Evolutionary conservation across 2,797 vertebrate genomes (phyloP), one percentile per base, ranked within the genome.

Genomic region (Antrozous pallidus): DNA sequence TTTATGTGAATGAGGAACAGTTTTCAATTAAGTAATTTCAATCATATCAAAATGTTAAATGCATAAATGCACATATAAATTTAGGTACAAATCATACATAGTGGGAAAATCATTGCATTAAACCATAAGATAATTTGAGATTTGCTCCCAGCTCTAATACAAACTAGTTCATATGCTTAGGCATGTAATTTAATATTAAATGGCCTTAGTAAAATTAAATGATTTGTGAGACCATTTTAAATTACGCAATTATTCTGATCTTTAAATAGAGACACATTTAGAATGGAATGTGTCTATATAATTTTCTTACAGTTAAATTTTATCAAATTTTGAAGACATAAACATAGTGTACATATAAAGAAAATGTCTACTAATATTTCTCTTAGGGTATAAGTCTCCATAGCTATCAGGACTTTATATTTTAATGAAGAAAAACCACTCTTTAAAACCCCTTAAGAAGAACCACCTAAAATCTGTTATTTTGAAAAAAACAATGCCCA

Each of bases 201-300:
- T 93, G 26, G 12, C 12, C 33, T 83, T 74, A 81, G 70, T 90
- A 95, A 94, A 94, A 93, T 90, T 85, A 94, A 95, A 93, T 91
- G 71, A 91, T 70, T 94, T 95, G 87, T 87, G 80, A 95, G 40
- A 65, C 40, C 31, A 11, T 51, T 96, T 96, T 85, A 88, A 94
- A 92, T 94, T 92, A 92, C 71, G 26, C 49, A 95, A 82, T 95
- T 93, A 93, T 95, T 74, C 90, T 93, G 17, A 90, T 88, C 88
- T 95, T 95, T 96, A 96, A 91, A 91, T 91, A 93, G n/a, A 67
- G 54, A 70, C 70, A 63, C 8, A 73, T 81, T 78, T 28, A 88
- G 11, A 96, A 74, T 33, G 84, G 51, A 73, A 26, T 45, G 36
- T 47, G 38, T 94, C 38, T 79, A 71, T 78, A 82, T 84, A 95